Evolutionary conservation across 2,888 invertebrate species (phyloP).

Genomic region (Quadroppia sp.): DNA sequence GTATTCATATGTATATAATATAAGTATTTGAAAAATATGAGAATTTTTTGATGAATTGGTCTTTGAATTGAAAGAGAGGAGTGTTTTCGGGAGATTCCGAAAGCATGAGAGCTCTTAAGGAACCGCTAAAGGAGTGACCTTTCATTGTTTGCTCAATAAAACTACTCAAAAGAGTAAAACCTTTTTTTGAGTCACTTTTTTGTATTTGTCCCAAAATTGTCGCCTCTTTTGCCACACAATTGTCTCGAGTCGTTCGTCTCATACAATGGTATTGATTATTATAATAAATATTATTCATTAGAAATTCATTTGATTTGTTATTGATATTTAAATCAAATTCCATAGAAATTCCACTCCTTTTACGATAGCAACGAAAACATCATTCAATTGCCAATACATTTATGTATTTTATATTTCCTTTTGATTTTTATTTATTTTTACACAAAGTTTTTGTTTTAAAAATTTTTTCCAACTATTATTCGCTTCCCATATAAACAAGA

Average conservation of each 20-base stretch:
- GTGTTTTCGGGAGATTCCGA: background rate
- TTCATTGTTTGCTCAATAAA: constrained; percentile 23
- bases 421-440: background rate
- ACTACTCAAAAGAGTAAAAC: constrained; percentile 1
- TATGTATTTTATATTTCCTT: background rate
- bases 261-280: too few species aligned
- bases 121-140: constrained; percentile 32
- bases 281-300: too few species aligned
- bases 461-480: background rate
- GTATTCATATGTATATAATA: background rate
- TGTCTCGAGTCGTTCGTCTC: background rate
- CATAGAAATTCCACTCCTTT: too few species aligned
- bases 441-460: background rate
- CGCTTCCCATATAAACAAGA: constrained; percentile 21
- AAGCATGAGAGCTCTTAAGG: background rate
- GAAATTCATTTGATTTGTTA: too few species aligned
- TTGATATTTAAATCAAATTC: too few species aligned
- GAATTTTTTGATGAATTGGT: constrained; percentile 11
- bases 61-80: background rate
- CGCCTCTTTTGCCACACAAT: constrained; percentile 1
- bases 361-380: background rate
- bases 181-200: constrained; percentile 13
- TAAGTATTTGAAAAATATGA: constrained; percentile 1
- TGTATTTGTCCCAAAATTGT: background rate
- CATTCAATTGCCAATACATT: background rate